Percentiles rank a stretch among this genome's conserved stretches.
Evolutionary conservation across 2,888 invertebrate genomes (phyloP).

Genomic region (Ophion obscuratus): DNA sequence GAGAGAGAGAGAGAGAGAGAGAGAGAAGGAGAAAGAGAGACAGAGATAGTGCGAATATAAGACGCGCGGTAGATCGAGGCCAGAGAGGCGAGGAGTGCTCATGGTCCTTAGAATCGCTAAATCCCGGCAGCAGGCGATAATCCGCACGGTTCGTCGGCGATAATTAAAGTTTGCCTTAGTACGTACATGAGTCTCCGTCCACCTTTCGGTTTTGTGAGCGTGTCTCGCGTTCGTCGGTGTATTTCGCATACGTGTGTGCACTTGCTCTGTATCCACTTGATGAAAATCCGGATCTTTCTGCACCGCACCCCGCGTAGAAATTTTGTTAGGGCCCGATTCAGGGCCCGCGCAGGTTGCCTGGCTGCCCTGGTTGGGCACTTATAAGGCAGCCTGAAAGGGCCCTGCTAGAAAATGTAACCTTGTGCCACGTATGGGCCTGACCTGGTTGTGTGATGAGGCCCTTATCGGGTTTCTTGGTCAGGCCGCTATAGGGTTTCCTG

Average conservation of each 20-base stretch:
- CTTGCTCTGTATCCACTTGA: neutral
- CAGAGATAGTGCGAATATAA: constrained; percentile 30
- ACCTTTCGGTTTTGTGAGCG: constrained; percentile 19
- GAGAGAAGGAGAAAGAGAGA: too few species aligned
- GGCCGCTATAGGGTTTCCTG: too few species aligned
- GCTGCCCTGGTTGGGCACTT: too few species aligned
- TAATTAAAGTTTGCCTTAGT: constrained; percentile 70
- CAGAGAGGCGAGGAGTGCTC: constrained; percentile 11
- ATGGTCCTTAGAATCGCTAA: constrained; percentile 42
- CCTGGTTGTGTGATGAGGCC: too few species aligned
- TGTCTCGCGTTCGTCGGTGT: constrained; percentile 6
- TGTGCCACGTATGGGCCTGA: too few species aligned
- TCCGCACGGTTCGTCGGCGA: constrained; percentile 57
- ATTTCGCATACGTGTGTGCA: neutral
- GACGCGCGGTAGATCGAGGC: constrained; percentile 36
- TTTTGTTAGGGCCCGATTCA: too few species aligned
- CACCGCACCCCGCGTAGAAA: neutral
- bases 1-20: too few species aligned
- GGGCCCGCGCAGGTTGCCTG: too few species aligned
- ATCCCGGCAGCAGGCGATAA: constrained; percentile 63
- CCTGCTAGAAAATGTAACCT: too few species aligned
- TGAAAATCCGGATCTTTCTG: neutral
- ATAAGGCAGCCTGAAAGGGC: too few species aligned
- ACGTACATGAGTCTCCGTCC: constrained; percentile 39
- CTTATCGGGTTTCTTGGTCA: too few species aligned